Base-by-base conservation (phyloP, 2,888 invertebrate genomes). In the Lasioglossum oenotherae region DNA sequence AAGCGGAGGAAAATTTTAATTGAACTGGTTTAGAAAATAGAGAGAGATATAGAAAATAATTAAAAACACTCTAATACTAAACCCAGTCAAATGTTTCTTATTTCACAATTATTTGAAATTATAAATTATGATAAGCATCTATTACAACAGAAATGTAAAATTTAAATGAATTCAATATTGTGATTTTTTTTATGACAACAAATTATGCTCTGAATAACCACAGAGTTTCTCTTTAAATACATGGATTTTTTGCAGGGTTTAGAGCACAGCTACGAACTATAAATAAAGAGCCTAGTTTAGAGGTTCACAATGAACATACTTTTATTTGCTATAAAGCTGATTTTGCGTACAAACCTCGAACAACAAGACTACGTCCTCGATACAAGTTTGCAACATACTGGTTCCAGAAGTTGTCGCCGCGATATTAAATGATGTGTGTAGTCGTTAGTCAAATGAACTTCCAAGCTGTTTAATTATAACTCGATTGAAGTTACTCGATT, bases 401-500 rank as follows among this genome's bases (percentile, higher is more conserved):
- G 31, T 31, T 35, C 49, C 16, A 31, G 23, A 49, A 49, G 23
- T 74, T 35, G n/a, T 69, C n/a, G n/a, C 57, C 19, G 8, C 46
- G 67, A 16, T 14, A 57, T 19, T 23, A 27, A 57, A 73, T n/a
- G 23, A 16, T 2, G 12, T 27, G n/a, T 69, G 4, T 6, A n/a
- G n/a, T 38, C 10, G 44, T 76, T 41, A 46, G 27, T 31, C 19
- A 19, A 46, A 27, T 19, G 14, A 73, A 46, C 27, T 19, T 73
- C 41, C 3, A 19, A 12, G 8, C 23, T 69, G 6, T 71, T 74
- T 74, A 71, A 78, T 49, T 44, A 77, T 38, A 74, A 81, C 31
- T 73, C 57, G 46, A 69, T 69, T 77, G 79, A 80, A 80, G 77
- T 78, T 80, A 10, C 49, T 41, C n/a, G 14, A 38, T 14, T 46